Conservation (phyloP, 2,113 vertebrate genomes). For the Prunella himalayana region DNA sequence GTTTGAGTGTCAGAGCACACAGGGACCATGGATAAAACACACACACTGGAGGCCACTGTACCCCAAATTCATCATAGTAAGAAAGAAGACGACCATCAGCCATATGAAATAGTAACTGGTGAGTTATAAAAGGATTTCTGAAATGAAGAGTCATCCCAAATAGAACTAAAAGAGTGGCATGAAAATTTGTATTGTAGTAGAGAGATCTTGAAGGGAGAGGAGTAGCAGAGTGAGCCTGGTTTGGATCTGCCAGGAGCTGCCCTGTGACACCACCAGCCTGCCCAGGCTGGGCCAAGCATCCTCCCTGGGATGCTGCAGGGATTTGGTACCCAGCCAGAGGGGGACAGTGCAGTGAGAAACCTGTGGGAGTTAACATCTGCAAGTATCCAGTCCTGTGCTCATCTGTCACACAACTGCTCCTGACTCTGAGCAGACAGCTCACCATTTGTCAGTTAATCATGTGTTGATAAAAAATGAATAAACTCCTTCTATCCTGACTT, state of each 20-base stretch:
- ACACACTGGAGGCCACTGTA: not conserved
- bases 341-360: not conserved
- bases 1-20: not conserved
- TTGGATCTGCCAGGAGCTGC: not conserved
- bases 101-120: not conserved
- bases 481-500: not conserved
- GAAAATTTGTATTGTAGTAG: not conserved
- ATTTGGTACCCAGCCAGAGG: fast-evolving
- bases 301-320: not conserved
- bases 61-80: not conserved
- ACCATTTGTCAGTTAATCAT: not conserved
- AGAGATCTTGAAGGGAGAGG: not conserved
- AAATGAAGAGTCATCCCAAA: not conserved
- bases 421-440: not conserved
- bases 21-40: not conserved
- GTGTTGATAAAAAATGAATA: not conserved
- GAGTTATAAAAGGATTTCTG: not conserved
- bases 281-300: not conserved
- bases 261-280: not conserved
- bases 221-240: not conserved
- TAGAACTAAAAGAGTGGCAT: not conserved
- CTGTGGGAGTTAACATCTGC: not conserved
- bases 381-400: not conserved
- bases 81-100: not conserved
- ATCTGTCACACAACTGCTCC: not conserved